phyloP scores from a whole-genome alignment of 2,888 invertebrate species.

The Leptarthrus brevirostris region DNA sequence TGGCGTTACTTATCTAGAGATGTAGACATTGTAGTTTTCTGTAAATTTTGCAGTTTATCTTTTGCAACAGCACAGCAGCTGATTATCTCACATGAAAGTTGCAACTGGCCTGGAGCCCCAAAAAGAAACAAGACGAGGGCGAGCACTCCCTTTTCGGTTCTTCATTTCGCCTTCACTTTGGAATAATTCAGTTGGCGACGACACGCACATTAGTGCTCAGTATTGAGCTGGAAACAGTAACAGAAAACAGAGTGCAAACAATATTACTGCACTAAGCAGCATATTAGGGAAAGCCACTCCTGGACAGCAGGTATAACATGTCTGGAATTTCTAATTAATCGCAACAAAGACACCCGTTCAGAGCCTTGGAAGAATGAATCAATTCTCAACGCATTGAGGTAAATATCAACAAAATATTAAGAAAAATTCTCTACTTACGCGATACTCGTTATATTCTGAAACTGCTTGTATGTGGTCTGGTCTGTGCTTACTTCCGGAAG shows the following conservation, averaged over 20 bases:
- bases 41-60: not conserved
- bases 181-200: not conserved
- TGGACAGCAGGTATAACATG: constrained; percentile 37
- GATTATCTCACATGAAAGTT: constrained; percentile 11
- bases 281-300: constrained; percentile 29
- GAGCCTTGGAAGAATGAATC: not conserved
- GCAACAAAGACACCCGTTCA: not conserved
- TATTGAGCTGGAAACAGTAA: not conserved
- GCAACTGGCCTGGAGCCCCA: constrained; percentile 13
- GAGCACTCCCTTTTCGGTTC: constrained; percentile 35
- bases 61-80: constrained; percentile 1
- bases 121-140: constrained; percentile 27
- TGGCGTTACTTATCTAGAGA: too few relatives aligned
- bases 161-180: constrained; percentile 1
- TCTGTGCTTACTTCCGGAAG: constrained; percentile 9
- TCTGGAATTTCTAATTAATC: constrained; percentile 46
- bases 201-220: constrained; percentile 8
- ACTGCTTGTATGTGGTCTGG: too few relatives aligned
- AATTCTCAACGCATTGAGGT: constrained; percentile 7
- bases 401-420: not conserved
- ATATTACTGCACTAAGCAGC: not conserved
- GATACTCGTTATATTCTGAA: not conserved
- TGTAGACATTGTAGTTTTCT: not conserved
- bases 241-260: constrained; percentile 7
- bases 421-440: not conserved